Evolutionary conservation across 2,113 vertebrate species (phyloP), one percentile per base, ranked within the genome.

Genomic region (Lipophrys pholis): DNA sequence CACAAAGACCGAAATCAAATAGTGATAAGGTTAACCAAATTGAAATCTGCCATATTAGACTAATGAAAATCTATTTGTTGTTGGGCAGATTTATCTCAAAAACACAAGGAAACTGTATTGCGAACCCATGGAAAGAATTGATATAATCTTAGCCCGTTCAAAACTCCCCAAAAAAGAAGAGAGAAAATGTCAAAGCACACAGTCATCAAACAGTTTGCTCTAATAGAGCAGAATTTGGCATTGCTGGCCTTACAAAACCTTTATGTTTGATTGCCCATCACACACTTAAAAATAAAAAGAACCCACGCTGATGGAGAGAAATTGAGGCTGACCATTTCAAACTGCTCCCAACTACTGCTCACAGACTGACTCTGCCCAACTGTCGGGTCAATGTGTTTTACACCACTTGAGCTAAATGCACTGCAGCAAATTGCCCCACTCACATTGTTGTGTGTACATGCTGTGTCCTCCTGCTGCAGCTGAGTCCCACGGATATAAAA

Each of bases 381-480:
- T 87, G 84, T 90, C 80, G 59, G 83, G 83, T 90, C 85, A 82
- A 75, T 81, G 85, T 84, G 74, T 81, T 85, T 79, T 78, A 82
- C 64, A 76, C 78, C 78, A 76, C 83, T 73, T 67, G 77, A 87
- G 84, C 78, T 84, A 84, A 90, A 89, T 72, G 77, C 70, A 70
- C 65, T 75, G 82, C 84, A 81, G 76, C 70, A 87, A 88, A 90
- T 87, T 79, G 74, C 72, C 67, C 55, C 76, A 57, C 78, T 85
- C 73, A 21, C 21, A 30, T 72, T 76, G 58, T 59, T 79, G 65
- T 56, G 59, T 76, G 52, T 62, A 38, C 7, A 48, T 71, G 48
- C 78, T 39, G 69, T 53, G 77, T 60, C 51, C 60, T 60, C 51
- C 60, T 39, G 55, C 49, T 43, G 40, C 69, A 69, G 40, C 53